These are phyloP conservation scores for Drosophila setosimentum DNA, from an alignment of 2,888 invertebrate genomes.

Conservation along the genomic window DNA sequence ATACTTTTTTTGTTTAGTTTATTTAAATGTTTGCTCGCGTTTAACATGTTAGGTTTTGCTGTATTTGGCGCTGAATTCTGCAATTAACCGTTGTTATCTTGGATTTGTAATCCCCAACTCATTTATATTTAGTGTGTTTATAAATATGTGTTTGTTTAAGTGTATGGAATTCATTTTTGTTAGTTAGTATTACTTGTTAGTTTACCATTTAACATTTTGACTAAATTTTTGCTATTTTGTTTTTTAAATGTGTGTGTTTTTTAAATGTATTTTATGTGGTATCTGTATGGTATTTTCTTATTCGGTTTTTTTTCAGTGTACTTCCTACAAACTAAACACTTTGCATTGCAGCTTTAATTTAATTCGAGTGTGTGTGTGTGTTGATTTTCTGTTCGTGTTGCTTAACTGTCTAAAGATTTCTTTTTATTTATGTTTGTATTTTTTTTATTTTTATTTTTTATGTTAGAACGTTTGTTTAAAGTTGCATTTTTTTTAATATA, in stretches of 20 bases:
- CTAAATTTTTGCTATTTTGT: slow-evolving; percentile 70
- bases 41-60: slow-evolving; percentile 57
- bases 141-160: slow-evolving; percentile 48
- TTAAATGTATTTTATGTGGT: slow-evolving; percentile 43
- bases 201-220: slow-evolving; percentile 71
- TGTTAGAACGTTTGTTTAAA: slow-evolving; percentile 63
- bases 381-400: slow-evolving; percentile 49
- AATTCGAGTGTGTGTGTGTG: slow-evolving; percentile 54
- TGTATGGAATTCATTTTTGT: slow-evolving; percentile 56
- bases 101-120: slow-evolving; percentile 52
- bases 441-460: slow-evolving; percentile 13
- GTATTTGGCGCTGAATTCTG: slow-evolving; percentile 51
- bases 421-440: slow-evolving; percentile 26
- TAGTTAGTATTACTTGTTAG: slow-evolving; percentile 53
- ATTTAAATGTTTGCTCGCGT: slow-evolving; percentile 47
- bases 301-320: slow-evolving; percentile 66
- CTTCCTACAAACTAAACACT: slow-evolving; percentile 73
- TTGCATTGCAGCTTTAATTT: slow-evolving; percentile 68
- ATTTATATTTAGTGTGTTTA: slow-evolving; percentile 37
- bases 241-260: slow-evolving; percentile 35
- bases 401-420: slow-evolving; percentile 71
- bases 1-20: slow-evolving; percentile 46
- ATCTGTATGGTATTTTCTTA: slow-evolving; percentile 51
- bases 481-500: slow-evolving; percentile 56
- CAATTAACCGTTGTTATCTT: slow-evolving; percentile 36